A percentile compares a stretch with the other conserved stretches of the same genome.
phyloP scores from a whole-genome alignment of 2,888 invertebrate species.

The Tinea trinotella region DNA sequence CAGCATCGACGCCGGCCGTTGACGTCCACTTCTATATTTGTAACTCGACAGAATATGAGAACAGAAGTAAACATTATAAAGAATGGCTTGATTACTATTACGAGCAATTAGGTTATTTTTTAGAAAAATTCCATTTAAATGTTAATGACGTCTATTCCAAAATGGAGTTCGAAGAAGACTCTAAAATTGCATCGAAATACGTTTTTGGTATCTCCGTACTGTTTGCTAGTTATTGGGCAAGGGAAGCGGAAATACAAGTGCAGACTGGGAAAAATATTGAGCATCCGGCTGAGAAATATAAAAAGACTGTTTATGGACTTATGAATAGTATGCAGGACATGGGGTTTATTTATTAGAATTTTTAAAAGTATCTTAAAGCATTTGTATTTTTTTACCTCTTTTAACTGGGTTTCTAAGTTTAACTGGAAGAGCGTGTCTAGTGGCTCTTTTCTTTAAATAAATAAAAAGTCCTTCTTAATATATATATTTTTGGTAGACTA shows the following conservation, averaged over 20 bases:
- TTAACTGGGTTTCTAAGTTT: no score
- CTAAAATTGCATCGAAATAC: background rate
- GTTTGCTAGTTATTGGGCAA: background rate
- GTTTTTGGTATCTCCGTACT: background rate
- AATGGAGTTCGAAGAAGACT: slow-evolving; percentile 8
- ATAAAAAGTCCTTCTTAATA: no score
- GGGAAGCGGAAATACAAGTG: background rate
- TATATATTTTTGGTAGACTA: no score
- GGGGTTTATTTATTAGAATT: no score
- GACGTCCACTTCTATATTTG: background rate
- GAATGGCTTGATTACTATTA: slow-evolving; percentile 18
- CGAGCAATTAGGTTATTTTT: background rate
- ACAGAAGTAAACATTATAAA: background rate
- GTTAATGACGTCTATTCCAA: slow-evolving; percentile 4
- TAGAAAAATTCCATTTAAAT: slow-evolving; percentile 7
- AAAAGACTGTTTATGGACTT: background rate
- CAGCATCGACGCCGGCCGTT: background rate
- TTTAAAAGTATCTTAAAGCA: no score
- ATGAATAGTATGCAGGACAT: background rate
- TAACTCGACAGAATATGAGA: background rate
- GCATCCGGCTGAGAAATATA: background rate
- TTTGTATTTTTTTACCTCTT: no score
- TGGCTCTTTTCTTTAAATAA: no score
- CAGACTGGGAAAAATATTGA: background rate
- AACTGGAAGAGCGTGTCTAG: no score